Conservation (phyloP, 2,113 vertebrate genomes). For the Oreotrochilus melanogaster region DNA sequence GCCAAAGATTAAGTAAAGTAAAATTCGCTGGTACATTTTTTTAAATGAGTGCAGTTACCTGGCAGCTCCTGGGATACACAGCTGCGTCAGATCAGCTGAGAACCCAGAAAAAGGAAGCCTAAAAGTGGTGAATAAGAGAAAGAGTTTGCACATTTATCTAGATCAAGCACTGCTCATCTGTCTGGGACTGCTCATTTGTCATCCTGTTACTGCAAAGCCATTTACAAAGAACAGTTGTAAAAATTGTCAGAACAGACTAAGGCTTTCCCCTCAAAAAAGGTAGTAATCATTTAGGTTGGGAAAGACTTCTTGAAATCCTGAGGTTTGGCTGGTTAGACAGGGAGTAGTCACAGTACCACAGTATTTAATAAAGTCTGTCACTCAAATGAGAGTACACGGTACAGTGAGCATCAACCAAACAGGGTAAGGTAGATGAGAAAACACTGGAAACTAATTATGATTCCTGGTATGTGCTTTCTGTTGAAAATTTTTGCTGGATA, state of each 20-base stretch:
- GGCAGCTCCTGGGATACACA: neutral
- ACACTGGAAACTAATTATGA: neutral
- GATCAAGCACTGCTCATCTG: neutral
- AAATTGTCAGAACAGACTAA: neutral
- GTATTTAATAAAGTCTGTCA: slow-evolving; percentile 20
- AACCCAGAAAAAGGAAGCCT: neutral
- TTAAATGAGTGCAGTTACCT: neutral
- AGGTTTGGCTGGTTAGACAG: neutral
- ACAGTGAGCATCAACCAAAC: neutral
- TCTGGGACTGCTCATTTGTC: neutral
- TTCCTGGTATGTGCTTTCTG: neutral
- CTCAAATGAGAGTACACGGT: neutral
- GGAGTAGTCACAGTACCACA: neutral
- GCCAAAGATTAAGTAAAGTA: neutral
- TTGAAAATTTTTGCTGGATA: neutral
- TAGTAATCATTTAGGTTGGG: neutral
- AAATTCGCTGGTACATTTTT: neutral
- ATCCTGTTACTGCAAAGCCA: neutral
- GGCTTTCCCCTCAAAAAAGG: neutral
- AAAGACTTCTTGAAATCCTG: neutral
- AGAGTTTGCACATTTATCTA: neutral
- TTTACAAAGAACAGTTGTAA: neutral
- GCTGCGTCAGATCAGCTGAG: neutral
- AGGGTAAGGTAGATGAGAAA: neutral
- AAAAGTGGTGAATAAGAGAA: neutral